These are phyloP conservation scores for Clanis bilineata DNA, from an alignment of 2,888 invertebrate species.

Conservation along the genomic window DNA sequence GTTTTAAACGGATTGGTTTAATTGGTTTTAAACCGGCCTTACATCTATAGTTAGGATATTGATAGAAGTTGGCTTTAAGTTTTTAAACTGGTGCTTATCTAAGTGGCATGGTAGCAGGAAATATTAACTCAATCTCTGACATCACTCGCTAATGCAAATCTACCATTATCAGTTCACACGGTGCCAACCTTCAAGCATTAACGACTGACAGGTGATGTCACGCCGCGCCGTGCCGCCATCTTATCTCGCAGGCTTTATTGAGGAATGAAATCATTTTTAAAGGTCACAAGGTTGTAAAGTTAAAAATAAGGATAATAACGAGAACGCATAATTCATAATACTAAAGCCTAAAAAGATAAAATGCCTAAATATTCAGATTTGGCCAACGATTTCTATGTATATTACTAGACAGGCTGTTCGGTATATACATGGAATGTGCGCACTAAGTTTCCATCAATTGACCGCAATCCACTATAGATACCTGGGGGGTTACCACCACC, in stretches of 20 bases:
- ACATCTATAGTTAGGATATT: no score
- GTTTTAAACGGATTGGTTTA: neutral
- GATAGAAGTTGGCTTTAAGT: no score
- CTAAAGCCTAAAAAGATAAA: no score
- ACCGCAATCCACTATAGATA: no score
- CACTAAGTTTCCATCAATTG: no score
- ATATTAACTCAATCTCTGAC: neutral
- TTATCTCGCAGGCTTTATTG: neutral
- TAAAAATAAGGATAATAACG: neutral
- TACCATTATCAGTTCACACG: constrained; percentile 6
- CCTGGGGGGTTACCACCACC: no score
- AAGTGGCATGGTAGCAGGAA: no score
- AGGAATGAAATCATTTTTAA: neutral
- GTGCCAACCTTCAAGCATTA: constrained; percentile 10
- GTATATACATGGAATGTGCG: no score
- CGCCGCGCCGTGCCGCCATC: neutral
- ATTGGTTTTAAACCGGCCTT: neutral
- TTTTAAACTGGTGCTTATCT: no score
- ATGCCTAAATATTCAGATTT: neutral
- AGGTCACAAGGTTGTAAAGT: neutral
- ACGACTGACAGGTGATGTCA: constrained; percentile 6
- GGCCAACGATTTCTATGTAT: no score
- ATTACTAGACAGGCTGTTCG: no score
- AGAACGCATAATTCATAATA: no score
- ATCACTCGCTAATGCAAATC: neutral